Conservation (phyloP, 2,113 vertebrate genomes). For the Mormoops blainvillei region DNA sequence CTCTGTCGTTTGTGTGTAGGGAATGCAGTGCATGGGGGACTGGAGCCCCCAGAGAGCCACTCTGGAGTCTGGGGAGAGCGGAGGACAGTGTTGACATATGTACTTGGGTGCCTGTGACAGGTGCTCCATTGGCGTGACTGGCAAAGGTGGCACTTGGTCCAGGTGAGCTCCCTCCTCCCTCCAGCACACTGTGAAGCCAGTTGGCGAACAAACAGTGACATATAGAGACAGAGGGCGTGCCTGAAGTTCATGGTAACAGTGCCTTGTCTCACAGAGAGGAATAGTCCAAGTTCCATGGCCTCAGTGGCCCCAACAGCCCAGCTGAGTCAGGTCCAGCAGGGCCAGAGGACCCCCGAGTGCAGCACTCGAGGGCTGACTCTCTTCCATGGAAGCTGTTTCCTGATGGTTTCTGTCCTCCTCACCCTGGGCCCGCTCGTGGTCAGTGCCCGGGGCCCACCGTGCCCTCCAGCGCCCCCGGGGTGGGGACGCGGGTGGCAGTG, state of each 20-base stretch:
- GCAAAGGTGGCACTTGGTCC: no score
- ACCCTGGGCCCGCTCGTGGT: background rate
- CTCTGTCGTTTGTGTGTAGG: background rate
- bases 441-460: background rate
- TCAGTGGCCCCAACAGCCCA: background rate
- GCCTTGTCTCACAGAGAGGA: background rate
- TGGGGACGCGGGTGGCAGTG: fast-evolving
- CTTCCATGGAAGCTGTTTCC: background rate
- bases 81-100: background rate
- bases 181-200: fast-evolving
- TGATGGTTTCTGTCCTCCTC: background rate
- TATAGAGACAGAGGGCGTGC: background rate
- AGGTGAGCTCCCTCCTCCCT: background rate
- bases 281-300: no score
- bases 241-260: background rate
- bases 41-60: background rate
- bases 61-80: no score
- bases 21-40: background rate
- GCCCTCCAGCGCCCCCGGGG: background rate
- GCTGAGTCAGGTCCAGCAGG: background rate
- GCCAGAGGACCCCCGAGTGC: fast-evolving
- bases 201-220: background rate
- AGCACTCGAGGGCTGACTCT: background rate
- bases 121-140: no score
- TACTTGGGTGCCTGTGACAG: no score